Conservation (phyloP, 2,797 vertebrate genomes). For the Pelochelys cantorii region DNA sequence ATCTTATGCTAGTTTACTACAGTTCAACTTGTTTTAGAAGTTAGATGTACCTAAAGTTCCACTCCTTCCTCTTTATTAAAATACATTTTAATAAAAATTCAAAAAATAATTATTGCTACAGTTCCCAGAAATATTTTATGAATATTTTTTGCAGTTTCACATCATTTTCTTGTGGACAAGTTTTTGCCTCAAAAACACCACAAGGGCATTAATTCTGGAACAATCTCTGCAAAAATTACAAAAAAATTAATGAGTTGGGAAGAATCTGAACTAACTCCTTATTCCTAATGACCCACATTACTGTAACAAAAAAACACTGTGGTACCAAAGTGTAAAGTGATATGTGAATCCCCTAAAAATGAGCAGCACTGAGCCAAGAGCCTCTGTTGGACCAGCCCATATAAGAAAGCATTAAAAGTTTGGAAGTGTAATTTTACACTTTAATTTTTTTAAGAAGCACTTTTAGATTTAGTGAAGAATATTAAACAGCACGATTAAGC, state of each 20-base stretch:
- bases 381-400: slow-evolving; percentile 13
- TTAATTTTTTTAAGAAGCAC: neutral
- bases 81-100: neutral
- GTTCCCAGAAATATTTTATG: neutral
- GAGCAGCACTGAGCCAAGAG: neutral
- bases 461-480: neutral
- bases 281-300: neutral
- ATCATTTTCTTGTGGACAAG: neutral
- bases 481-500: neutral
- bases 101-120: neutral
- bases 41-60: neutral
- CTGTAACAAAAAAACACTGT: neutral
- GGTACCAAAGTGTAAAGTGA: neutral
- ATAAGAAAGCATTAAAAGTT: neutral
- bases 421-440: neutral
- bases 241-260: neutral
- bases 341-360: neutral
- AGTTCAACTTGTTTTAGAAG: neutral
- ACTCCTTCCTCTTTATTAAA: neutral
- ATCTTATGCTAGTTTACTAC: neutral
- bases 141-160: neutral
- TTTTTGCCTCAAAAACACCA: neutral
- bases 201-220: neutral
- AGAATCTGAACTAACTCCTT: neutral
- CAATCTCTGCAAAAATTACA: neutral